Base-by-base conservation (phyloP, 2,888 invertebrate genomes). In the Rhorus exstirpatorius region DNA sequence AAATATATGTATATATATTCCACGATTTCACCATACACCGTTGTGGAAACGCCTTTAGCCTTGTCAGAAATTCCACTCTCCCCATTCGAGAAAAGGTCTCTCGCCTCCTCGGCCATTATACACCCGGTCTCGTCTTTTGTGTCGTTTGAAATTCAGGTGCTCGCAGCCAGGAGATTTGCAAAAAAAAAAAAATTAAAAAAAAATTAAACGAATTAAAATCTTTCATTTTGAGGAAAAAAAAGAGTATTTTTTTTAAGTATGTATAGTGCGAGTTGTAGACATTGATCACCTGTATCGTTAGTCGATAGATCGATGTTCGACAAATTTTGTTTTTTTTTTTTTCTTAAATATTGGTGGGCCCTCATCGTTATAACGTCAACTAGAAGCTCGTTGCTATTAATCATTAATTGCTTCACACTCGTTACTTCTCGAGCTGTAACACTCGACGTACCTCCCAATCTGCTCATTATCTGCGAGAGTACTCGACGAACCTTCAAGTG, bases 31-130 rank as follows among this genome's bases (percentile, higher is more conserved):
- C n/a, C n/a, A n/a, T 21, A 68, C 14, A 60, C 71, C 72, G 38
- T 75, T 84, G 84, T 84, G 84, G 49, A 72, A 72, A 49, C 67
- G 68, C 77, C 84, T 79, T 84, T 65, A 84, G 63, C 65, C 67
- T 68, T 78, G 74, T 72, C 76, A 71, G 61, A 84, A 84, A 84
- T 83, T 84, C 83, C 83, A 81, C 72, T 35, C 51, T 74, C 65
- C 74, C 76, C 79, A 74, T 80, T 74, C 79, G 77, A 65, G 70
- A 65, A 63, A 71, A 46, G 51, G 51, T 58, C 14, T 68, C 68
- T 70, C 77, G 67, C 68, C 67, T 76, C 68, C 19, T 71, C 63
- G 68, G 76, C 74, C 79, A 81, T 78, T 74, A 74, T 75, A n/a
- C n/a, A 77, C 72, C 68, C 65, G 53, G 60, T 77, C 58, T 58